Base-by-base conservation (phyloP, 2,797 vertebrate genomes). In the Malacoraja senta region DNA sequence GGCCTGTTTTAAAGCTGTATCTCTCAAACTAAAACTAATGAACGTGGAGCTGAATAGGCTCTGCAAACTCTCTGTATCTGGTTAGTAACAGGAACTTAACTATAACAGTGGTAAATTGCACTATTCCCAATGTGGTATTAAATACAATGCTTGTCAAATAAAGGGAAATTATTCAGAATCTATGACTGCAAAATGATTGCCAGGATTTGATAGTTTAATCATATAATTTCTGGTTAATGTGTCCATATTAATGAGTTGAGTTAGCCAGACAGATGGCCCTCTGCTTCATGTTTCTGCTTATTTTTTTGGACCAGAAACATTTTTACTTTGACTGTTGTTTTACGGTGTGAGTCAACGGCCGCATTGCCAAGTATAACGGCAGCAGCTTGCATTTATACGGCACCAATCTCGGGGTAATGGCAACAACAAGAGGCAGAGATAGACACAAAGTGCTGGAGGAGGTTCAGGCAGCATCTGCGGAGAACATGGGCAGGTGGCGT, bases 41-140 rank as follows among this genome's bases (percentile, higher is more conserved):
- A 53, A 53, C 4, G 44, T 53, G 44, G 44, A 53, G 86, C 32
- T 38, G 63, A 35, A 21, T 65, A 63, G 29, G 1, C 9, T 68
- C 63, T 35, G 86, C 68, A 35, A 44, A 21, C 21, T 91, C n/a
- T 8, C 71, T 19, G 6, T 71, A 32, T 71, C 86, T 68, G 63
- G 65, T 71, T 71, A 71, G n/a, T 68, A 91, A 72, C 35, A 38
- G 7, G 21, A 26, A 8, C 35, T 38, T 72, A 71, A 91, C 63
- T 35, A 24, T 38, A 91, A 35, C 58, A 91, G 19, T 68, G 65
- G 88, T 32, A 38, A 91, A 91, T 91, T 63, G 35, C 44, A 91
- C 19, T 35, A 91, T 91, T 91, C 88, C 65, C 88, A 91, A 38
- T 24, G 65, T 91, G 32, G 32, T 90, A 8, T 90, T 68, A 90